These are phyloP conservation scores for Mactromeris polynyma DNA, from an alignment of 2,888 invertebrate genomes.

Conservation along the genomic window DNA sequence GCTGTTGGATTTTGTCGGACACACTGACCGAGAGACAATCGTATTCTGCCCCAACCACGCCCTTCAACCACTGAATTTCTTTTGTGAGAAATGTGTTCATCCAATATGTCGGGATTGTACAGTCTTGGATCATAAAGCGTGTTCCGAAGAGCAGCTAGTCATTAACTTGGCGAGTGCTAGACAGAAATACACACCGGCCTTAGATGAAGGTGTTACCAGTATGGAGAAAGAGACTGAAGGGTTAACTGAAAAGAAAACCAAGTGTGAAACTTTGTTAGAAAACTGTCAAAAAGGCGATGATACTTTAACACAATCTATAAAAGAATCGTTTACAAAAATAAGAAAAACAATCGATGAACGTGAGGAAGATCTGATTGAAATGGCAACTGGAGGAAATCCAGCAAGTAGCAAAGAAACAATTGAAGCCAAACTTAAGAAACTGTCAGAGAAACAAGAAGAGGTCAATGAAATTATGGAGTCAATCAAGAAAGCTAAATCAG, in stretches of 20 bases:
- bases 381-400: constrained; percentile 67
- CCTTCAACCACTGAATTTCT: constrained; percentile 82
- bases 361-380: constrained; percentile 77
- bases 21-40: constrained; percentile 79
- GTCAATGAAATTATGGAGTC: constrained; percentile 69
- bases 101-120: constrained; percentile 83
- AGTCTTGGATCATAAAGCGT: constrained; percentile 80
- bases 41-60: constrained; percentile 81
- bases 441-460: constrained; percentile 60
- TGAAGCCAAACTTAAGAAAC: constrained; percentile 69
- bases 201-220: constrained; percentile 76
- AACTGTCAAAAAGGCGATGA: constrained; percentile 70
- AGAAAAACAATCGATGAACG: constrained; percentile 75
- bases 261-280: constrained; percentile 73
- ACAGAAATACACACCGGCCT: constrained; percentile 78
- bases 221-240: constrained; percentile 75
- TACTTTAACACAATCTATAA: constrained; percentile 74
- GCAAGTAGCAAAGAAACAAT: constrained; percentile 75
- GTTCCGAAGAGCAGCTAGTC: constrained; percentile 76
- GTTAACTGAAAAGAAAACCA: constrained; percentile 74
- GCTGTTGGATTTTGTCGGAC: constrained; percentile 82
- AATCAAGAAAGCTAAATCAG: constrained; percentile 72
- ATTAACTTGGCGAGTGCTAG: constrained; percentile 80
- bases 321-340: constrained; percentile 76
- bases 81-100: constrained; percentile 81